phyloP scores from a whole-genome alignment of 2,888 invertebrate species.

The Microplitis manilae region DNA sequence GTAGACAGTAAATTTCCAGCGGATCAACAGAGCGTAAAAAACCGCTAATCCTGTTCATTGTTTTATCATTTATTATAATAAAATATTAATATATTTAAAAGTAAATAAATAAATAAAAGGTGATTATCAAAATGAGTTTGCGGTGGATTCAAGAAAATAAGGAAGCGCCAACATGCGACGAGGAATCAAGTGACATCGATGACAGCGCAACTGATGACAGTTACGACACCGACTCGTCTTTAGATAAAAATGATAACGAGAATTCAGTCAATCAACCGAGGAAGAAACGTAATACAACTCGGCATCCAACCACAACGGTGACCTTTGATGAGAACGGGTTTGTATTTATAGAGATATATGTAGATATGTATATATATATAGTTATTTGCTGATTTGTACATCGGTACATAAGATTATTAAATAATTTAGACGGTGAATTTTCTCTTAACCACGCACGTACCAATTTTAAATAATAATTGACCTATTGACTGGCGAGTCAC shows the following conservation, averaged over 20 bases:
- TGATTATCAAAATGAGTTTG: conserved; percentile 58
- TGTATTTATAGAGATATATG: conserved; percentile 19
- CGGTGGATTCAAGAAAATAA: conserved; percentile 65
- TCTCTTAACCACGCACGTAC: conserved; percentile 18
- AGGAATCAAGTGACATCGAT: conserved; percentile 66
- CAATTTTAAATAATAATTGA: conserved; percentile 28
- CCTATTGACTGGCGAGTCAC: conserved; percentile 26
- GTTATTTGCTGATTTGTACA: not conserved
- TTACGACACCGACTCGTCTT: conserved; percentile 61
- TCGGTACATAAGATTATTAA: conserved; percentile 14
- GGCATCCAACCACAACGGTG: conserved; percentile 54
- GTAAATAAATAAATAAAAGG: not conserved
- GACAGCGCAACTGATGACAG: conserved; percentile 64
- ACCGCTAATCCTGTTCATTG: conserved; percentile 43
- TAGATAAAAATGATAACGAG: conserved; percentile 51
- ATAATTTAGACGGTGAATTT: conserved; percentile 8
- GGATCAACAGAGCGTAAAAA: conserved; percentile 47
- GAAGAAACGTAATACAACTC: conserved; percentile 54
- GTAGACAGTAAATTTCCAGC: not conserved
- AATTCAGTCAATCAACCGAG: conserved; percentile 40
- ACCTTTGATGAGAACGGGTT: conserved; percentile 56
- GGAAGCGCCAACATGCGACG: conserved; percentile 64
- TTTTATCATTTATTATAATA: not conserved
- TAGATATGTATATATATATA: not conserved
- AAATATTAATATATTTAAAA: not conserved